Evolutionary conservation across 2,888 invertebrate species (phyloP), one percentile per base, ranked within the genome.

Genomic region (Galerucella calmariensis): DNA sequence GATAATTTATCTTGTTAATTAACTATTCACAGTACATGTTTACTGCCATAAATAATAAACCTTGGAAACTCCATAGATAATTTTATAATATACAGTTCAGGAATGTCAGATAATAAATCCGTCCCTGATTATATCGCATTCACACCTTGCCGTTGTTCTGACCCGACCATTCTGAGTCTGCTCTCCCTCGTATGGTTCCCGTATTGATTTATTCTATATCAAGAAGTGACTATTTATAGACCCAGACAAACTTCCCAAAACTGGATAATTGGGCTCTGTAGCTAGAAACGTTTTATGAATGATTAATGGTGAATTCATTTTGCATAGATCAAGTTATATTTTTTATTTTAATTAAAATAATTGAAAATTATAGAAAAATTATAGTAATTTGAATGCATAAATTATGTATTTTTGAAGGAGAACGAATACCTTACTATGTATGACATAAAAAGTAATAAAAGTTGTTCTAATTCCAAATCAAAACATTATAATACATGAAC

Each of bases 161-260:
- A 46, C 46, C 20, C 10, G 41, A 16, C 44, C 4, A 44, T 63
- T n/a, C 20, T 20, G 16, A 63, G 16, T 63, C n/a, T 63, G 10
- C 63, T 63, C 16, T 63, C 46, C 35, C 61, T 61, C 16, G 5
- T 61, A 12, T 14, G 9, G 41, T 61, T 16, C 27, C 11, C n/a
- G 12, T 74, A 74, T 74, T 41, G 74, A 74, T 74, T 74, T 67
- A 63, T 71, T 68, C 67, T 63, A 71, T 61, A 63, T 35, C 63
- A 62, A 71, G 71, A 74, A 66, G 48, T 35, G 58, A 56, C 10
- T 74, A 74, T 71, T 71, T 71, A 67, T 74, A 74, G 74, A 68
- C 27, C 67, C 70, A 71, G 74, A 74, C 74, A 68, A 58, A 74
- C 67, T 74, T 74, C 74, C 74, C 61, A 74, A 74, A 74, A 74